Evolutionary conservation across 2,888 invertebrate species (phyloP).

Genomic region (Ethmia dodecea): DNA sequence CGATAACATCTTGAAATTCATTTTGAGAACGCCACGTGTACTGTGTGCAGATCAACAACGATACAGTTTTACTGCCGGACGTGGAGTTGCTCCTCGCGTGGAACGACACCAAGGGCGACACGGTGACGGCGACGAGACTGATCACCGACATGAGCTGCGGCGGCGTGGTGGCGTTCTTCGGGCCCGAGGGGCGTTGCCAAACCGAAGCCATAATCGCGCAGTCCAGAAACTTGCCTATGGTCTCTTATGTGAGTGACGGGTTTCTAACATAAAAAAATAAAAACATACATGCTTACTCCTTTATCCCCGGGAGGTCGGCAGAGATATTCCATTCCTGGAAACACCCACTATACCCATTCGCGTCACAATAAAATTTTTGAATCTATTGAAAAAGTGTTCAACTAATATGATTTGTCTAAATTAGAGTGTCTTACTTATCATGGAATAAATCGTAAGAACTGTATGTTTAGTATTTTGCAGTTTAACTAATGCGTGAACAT

Average conservation of each 20-base stretch:
- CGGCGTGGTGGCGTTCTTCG: conserved; percentile 94
- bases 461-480: too few species aligned
- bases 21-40: neutral
- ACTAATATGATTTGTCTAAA: neutral
- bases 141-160: conserved; percentile 95
- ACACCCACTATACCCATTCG: too few species aligned
- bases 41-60: conserved; percentile 84
- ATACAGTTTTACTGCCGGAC: conserved; percentile 82
- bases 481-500: too few species aligned
- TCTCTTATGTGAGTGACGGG: conserved; percentile 90
- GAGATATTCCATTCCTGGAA: too few species aligned
- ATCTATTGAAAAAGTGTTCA: neutral
- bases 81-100: conserved; percentile 85
- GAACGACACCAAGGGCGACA: conserved; percentile 92
- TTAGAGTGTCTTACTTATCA: too few species aligned
- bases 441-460: too few species aligned
- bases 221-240: conserved; percentile 96
- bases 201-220: conserved; percentile 97
- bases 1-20: too few species aligned
- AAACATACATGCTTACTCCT: too few species aligned
- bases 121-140: conserved; percentile 87
- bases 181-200: conserved; percentile 95
- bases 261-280: neutral
- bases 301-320: too few species aligned
- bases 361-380: neutral